Evolutionary conservation across 2,888 invertebrate species (phyloP).

Genomic region (Polydrusus tereticollis): DNA sequence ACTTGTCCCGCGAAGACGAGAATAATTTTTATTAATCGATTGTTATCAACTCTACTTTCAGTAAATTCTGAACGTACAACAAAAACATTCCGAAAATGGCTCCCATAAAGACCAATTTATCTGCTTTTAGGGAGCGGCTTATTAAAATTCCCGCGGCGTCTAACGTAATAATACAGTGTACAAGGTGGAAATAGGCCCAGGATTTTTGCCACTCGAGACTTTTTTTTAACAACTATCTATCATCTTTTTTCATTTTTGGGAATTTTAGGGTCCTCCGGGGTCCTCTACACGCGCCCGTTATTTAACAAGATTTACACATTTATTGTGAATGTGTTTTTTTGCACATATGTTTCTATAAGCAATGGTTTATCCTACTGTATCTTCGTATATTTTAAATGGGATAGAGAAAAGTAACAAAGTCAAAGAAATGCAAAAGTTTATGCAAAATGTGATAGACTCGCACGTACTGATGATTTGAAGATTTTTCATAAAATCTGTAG

Average conservation of each 20-base stretch:
- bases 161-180: constrained; percentile 11
- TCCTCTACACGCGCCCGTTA: background rate
- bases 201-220: constrained; percentile 8
- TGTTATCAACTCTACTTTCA: background rate
- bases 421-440: too few relatives aligned
- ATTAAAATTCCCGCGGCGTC: constrained; percentile 10
- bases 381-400: too few relatives aligned
- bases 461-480: too few relatives aligned
- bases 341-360: too few relatives aligned
- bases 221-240: background rate
- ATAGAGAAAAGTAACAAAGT: too few relatives aligned
- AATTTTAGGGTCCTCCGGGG: background rate
- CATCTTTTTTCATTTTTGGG: constrained; percentile 18
- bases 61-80: background rate
- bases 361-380: too few relatives aligned
- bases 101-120: constrained; percentile 8
- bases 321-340: background rate
- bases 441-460: too few relatives aligned
- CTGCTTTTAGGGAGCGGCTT: constrained; percentile 1
- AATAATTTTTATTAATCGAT: background rate
- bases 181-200: constrained; percentile 1
- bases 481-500: too few relatives aligned
- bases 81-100: constrained; percentile 10
- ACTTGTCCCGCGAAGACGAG: background rate
- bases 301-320: background rate